These are phyloP conservation scores for Phataginus tetradactyla DNA, from an alignment of 2,797 vertebrate genomes.

Conservation along the genomic window DNA sequence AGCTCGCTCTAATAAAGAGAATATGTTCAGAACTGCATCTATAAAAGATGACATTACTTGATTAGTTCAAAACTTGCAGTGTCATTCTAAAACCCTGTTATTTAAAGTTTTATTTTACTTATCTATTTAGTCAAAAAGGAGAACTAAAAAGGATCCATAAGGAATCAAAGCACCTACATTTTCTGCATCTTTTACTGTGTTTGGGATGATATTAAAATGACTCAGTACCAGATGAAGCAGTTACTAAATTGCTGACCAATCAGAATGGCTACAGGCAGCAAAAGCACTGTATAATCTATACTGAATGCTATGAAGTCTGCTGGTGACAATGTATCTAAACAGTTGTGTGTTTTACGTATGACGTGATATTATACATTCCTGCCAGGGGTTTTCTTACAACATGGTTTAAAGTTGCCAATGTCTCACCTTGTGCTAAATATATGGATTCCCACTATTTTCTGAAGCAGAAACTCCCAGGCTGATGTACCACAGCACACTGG, in stretches of 20 bases:
- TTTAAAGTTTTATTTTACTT: background rate
- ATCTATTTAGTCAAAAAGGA: background rate
- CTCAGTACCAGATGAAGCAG: background rate
- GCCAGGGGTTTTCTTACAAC: background rate
- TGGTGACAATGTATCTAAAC: background rate
- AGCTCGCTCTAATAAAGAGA: background rate
- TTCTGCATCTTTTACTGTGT: background rate
- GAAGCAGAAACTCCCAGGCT: background rate
- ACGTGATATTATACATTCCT: background rate
- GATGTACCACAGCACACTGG: rapidly evolving
- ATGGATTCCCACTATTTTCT: background rate
- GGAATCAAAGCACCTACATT: background rate
- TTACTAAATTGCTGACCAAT: background rate
- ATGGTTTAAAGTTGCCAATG: background rate
- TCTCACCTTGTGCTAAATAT: background rate
- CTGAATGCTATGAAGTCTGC: background rate
- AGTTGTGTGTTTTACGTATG: background rate
- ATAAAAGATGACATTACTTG: background rate
- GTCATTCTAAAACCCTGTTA: background rate
- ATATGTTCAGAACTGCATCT: background rate
- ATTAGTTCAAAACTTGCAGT: background rate
- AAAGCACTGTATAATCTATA: background rate
- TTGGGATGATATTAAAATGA: background rate
- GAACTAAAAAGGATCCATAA: background rate
- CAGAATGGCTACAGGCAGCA: background rate